Base-by-base conservation (phyloP, 2,888 invertebrate genomes). In the Rhimphoctona megacephalus region DNA sequence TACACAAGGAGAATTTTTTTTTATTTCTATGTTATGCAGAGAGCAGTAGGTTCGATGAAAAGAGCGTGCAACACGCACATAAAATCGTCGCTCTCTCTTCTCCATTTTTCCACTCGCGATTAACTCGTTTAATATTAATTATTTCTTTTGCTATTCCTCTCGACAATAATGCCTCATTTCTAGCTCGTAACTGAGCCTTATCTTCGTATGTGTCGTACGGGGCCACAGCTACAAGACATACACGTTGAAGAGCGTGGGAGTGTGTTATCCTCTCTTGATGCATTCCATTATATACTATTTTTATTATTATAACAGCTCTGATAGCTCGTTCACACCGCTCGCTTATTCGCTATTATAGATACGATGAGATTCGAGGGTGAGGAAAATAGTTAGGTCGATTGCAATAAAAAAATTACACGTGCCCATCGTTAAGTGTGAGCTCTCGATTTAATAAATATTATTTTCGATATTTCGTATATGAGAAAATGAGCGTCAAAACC, bases 51-150 rank as follows among this genome's bases (percentile, higher is more conserved):
- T 66, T 54, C 73, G 73, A 73, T 72, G 52, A 33, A 61, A 43
- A 61, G 36, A 46, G 72, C 81, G 81, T 81, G 73, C 52, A 52
- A 36, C 80, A 81, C 80, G 80, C 81, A 67, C 73, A 9, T 36
- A 30, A 36, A 54, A 19, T 30, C 64, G 39, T 57, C 74, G 73
- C 78, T 78, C 78, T 83, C 81, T 46, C 49, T 61, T 64, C 61
- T 57, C 36, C 33, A 9, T 52, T 33, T 64, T 69, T 6, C 52
- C 8, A 36, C 76, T 77, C 36, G 69, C 78, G 78, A 86, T 83
- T 81, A 78, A 73, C 81, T 83, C 81, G 81, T 78, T 86, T 78
- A 84, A 84, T 84, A 84, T 86, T 84, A 84, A 84, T 81, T 84
- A 86, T 86, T 86, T 81, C 80, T 77, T 81, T 74, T 33, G 67